Conservation (phyloP, 30 jellyfish, hydroid and myxozoan species). For the Sanderia malayensis region DNA sequence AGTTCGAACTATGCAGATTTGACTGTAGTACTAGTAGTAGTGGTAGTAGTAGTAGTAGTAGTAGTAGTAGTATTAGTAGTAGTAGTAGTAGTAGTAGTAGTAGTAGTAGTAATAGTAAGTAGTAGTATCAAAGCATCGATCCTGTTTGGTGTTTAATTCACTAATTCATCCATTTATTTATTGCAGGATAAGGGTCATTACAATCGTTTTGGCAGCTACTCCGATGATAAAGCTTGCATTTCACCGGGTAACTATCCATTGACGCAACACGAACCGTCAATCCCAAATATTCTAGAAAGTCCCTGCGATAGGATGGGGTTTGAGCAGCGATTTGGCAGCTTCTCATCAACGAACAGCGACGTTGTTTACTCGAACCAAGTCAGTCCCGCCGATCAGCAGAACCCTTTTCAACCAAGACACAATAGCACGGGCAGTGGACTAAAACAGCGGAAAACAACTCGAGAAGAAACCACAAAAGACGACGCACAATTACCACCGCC, state of each 20-base stretch:
- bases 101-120: too few relatives aligned
- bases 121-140: too few relatives aligned
- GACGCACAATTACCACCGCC: too few relatives aligned
- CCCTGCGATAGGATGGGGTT: conserved; percentile 15
- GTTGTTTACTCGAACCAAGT: conserved; percentile 33
- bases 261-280: conserved; percentile 46
- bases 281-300: conserved; percentile 34
- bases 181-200: conserved; percentile 28
- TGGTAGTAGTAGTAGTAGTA: too few relatives aligned
- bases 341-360: conserved; percentile 29
- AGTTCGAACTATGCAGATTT: too few relatives aligned
- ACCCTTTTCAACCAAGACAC: conserved; percentile 7
- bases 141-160: too few relatives aligned
- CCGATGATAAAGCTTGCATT: conserved; percentile 31
- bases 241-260: conserved; percentile 42
- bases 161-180: too few relatives aligned
- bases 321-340: conserved; percentile 36
- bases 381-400: conserved; percentile 34
- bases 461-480: conserved; percentile 25
- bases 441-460: conserved; percentile 56
- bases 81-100: too few relatives aligned
- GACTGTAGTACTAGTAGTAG: too few relatives aligned
- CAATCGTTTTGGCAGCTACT: conserved; percentile 30
- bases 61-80: too few relatives aligned
- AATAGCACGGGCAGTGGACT: conserved; percentile 50